Percentiles rank a stretch among this genome's conserved stretches.
Evolutionary conservation across 1,140 invertebrate genomes (phyloP).

Genomic region (Campoletis sonorensis): DNA sequence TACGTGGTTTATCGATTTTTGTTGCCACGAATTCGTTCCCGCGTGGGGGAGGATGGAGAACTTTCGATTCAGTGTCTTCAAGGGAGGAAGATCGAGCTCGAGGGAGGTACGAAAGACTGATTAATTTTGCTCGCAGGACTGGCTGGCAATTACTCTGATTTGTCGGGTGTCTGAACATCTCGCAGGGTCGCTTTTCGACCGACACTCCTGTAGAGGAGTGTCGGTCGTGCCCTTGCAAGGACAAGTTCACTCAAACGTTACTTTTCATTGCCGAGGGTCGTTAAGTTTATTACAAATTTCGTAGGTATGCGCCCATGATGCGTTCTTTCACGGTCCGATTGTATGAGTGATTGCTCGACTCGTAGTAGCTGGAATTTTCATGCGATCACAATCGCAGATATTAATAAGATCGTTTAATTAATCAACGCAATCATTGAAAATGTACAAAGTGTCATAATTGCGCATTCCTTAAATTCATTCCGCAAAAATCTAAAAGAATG

Average conservation of each 20-base stretch:
- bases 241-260: slow-evolving; percentile 72
- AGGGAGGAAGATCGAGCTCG: slow-evolving; percentile 48
- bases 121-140: slow-evolving; percentile 59
- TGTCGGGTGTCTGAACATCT: slow-evolving; percentile 66
- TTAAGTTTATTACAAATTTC: slow-evolving; percentile 76
- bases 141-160: slow-evolving; percentile 71
- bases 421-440: slow-evolving; percentile 38
- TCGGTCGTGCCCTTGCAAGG: slow-evolving; percentile 44
- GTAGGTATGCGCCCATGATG: slow-evolving; percentile 58
- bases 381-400: slow-evolving; percentile 63
- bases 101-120: slow-evolving; percentile 55
- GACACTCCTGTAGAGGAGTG: background rate
- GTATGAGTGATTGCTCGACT: slow-evolving; percentile 55
- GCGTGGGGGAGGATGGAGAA: background rate
- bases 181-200: slow-evolving; percentile 54
- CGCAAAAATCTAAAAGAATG: background rate
- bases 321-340: slow-evolving; percentile 55
- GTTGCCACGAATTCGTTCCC: slow-evolving; percentile 18
- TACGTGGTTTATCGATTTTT: slow-evolving; percentile 30
- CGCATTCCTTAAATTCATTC: background rate
- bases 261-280: slow-evolving; percentile 75
- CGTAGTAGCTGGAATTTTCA: slow-evolving; percentile 65
- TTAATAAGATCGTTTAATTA: slow-evolving; percentile 57
- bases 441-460: slow-evolving; percentile 30
- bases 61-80: slow-evolving; percentile 5